phyloP scores from a whole-genome alignment of 1,140 invertebrate genomes.

The Philopotamus ludificatus region DNA sequence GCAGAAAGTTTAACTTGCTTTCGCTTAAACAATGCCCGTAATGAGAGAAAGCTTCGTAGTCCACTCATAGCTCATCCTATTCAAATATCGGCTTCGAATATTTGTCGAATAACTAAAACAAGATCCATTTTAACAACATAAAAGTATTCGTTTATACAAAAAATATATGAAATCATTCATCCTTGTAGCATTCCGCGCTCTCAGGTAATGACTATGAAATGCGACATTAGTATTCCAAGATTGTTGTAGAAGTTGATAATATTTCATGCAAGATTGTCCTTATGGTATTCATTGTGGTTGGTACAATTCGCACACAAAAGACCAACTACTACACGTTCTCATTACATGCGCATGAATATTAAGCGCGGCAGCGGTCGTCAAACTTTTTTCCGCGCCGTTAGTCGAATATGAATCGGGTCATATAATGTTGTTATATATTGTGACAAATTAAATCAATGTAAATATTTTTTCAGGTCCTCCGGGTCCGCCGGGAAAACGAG shows the following conservation, averaged over 20 bases:
- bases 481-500: conserved; percentile 77
- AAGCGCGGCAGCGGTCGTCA: background rate
- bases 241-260: conserved; percentile 34
- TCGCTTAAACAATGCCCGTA: conserved; percentile 23
- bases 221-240: conserved; percentile 31
- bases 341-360: background rate
- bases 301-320: background rate
- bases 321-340: too few relatives aligned
- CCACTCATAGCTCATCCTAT: conserved; percentile 4
- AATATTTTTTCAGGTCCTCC: conserved; percentile 62
- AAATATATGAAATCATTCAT: too few relatives aligned
- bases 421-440: too few relatives aligned
- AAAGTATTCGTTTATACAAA: too few relatives aligned
- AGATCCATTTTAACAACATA: too few relatives aligned
- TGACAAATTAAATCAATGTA: too few relatives aligned
- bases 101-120: background rate
- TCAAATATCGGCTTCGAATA: background rate
- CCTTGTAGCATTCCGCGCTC: too few relatives aligned
- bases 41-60: conserved; percentile 17
- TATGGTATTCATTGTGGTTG: conserved; percentile 10
- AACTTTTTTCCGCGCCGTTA: background rate
- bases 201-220: too few relatives aligned
- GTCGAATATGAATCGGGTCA: too few relatives aligned
- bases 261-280: conserved; percentile 33
- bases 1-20: conserved; percentile 23